Conservation (phyloP, 1,140 invertebrate species). For the Tetragnatha versicolor region DNA sequence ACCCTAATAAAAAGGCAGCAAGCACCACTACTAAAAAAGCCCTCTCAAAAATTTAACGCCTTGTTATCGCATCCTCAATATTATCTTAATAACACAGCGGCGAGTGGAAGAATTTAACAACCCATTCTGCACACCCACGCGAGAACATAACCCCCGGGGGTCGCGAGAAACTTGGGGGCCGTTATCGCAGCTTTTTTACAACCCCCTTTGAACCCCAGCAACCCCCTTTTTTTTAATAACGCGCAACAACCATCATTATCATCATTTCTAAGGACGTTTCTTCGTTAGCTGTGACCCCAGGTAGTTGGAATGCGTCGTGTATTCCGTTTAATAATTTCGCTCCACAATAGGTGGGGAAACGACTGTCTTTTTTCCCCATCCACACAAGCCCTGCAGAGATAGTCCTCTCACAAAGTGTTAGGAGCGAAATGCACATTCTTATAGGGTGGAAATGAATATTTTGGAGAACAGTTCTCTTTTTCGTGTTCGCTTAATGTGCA, state of each 20-base stretch:
- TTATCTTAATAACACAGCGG: conserved; percentile 47
- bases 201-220: conserved; percentile 1
- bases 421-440: too few species aligned
- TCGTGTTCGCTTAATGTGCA: too few species aligned
- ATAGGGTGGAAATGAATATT: too few species aligned
- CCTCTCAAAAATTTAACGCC: conserved; percentile 40
- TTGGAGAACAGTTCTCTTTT: too few species aligned
- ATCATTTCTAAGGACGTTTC: conserved; percentile 21
- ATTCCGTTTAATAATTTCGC: conserved; percentile 43
- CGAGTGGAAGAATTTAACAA: conserved; percentile 37
- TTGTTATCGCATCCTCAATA: conserved; percentile 50
- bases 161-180: conserved; percentile 29
- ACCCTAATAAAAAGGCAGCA: too few species aligned
- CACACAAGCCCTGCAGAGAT: too few species aligned
- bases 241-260: too few species aligned
- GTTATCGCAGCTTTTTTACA: conserved; percentile 53
- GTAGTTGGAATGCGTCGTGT: conserved; percentile 10
- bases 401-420: too few species aligned
- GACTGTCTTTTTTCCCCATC: too few species aligned
- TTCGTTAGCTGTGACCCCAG: too few species aligned
- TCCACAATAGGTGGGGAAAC: too few species aligned
- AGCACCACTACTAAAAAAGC: conserved; percentile 17
- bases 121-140: background rate
- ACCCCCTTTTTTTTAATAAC: too few species aligned
- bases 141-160: conserved; percentile 48